Evolutionary conservation across 2,888 invertebrate genomes (phyloP).

Genomic region (Byasa hedistus): DNA sequence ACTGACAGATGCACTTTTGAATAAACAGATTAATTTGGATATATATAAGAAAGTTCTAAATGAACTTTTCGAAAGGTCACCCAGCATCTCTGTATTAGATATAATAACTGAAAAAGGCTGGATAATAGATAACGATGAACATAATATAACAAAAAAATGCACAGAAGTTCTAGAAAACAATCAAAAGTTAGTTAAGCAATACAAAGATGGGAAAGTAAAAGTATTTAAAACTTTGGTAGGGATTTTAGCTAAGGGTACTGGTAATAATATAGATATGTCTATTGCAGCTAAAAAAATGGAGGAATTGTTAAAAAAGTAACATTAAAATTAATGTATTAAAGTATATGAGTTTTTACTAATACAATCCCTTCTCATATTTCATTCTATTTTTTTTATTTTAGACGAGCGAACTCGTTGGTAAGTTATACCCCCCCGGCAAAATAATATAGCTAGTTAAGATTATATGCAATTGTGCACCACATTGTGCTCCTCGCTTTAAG

Average conservation of each 20-base stretch:
- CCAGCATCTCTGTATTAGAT: slow-evolving; percentile 47
- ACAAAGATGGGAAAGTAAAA: slow-evolving; percentile 85
- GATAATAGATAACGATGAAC: slow-evolving; percentile 81
- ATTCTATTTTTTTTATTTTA: neutral
- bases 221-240: slow-evolving; percentile 83
- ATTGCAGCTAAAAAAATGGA: slow-evolving; percentile 81
- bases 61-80: slow-evolving; percentile 51
- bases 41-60: slow-evolving; percentile 71
- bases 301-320: slow-evolving; percentile 78
- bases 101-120: slow-evolving; percentile 83
- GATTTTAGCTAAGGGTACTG: slow-evolving; percentile 78
- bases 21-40: slow-evolving; percentile 81
- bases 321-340: slow-evolving; percentile 19
- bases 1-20: slow-evolving; percentile 81
- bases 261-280: slow-evolving; percentile 84
- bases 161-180: slow-evolving; percentile 81
- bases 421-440: too few relatives aligned
- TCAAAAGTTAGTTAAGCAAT: slow-evolving; percentile 83
- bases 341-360: neutral
- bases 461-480: too few relatives aligned
- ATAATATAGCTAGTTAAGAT: too few relatives aligned
- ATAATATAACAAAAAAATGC: slow-evolving; percentile 82
- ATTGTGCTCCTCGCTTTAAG: too few relatives aligned
- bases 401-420: too few relatives aligned
- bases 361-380: neutral